Evolutionary conservation across 1,140 invertebrate species (phyloP), one percentile per base, ranked within the genome.

Genomic region (Conus ventricosus): DNA sequence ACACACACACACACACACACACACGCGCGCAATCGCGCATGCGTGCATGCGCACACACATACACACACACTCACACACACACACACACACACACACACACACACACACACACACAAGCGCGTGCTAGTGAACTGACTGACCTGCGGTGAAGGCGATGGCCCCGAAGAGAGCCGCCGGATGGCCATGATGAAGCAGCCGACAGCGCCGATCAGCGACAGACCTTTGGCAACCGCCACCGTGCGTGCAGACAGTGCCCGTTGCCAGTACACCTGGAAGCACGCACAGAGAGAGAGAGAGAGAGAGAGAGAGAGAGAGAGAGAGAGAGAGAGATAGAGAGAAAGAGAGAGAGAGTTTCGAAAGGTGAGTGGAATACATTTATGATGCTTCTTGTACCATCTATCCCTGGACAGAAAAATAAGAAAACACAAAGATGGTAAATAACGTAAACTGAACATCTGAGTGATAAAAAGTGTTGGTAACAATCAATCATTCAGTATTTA

Each of bases 151-250:
- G 4, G 88, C 92, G 13, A 90, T 85, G 11, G 90, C 92, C 51
- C 92, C 92, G 17, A 91, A 87, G 3, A 91, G 54, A 53, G 90
- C 88, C 20, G 92, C 87, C 10, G 92, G 11, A 92, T 86, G 15
- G 90, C 87, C 82, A 92, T 86, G 60, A 91, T 27, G 54, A 90
- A 15, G 78, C 89, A 91, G 11, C 88, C 88, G 20, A 92, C 13
- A 0, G 80, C 92, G 0, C 85, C 90, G 23, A 88, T 17, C 27
- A 88, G 53, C 6, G 88, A 90, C 17, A 91, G 67, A 23, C 54
- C 76, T 83, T 88, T 75, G 27, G 92, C 92, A 10, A 91, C 78
- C 3, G 20, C n/a, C 27, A 86, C 88, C 0, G 86, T 87, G 57
- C 84, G 89, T 6, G 89, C 88, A 2, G 91, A 88, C 81, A 92